Evolutionary conservation across 2,888 invertebrate genomes (phyloP), one percentile per base, ranked within the genome.

Genomic region (Seira musarum): DNA sequence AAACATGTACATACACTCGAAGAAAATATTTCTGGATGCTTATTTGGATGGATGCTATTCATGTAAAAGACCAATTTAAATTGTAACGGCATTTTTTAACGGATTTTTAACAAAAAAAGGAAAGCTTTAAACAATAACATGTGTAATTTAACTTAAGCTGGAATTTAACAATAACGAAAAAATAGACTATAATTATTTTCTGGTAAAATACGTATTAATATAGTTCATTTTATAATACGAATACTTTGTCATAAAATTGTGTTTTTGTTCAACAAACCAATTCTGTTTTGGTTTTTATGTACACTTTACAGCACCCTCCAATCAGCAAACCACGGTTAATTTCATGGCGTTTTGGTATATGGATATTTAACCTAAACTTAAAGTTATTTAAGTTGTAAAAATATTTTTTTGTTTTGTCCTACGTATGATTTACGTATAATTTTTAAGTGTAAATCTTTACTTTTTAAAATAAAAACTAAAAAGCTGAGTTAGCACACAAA

Each of bases 221-320:
- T 5, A 5, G 30, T 30, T 5, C 3, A 5, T 49, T 49, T 49
- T 61, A 63, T 46, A 35, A 65, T 69, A 24, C 53, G 69, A 22
- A 69, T 69, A 69, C 13, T 24, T 49, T 65, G 19, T 73, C 25
- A 57, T 65, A 60, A n/a, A 46, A 65, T 40, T 30, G 10, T 60
- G 17, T 35, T 19, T 70, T 35, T 68, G 25, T 40, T 67, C 17
- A 60, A 25, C 15, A 64, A 64, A 60, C 60, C 60, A 60, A 19
- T 60, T 60, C 13, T 5, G 2, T 21, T 1, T 64, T 64, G 24
- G 30, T 64, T 30, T 35, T 40, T 80, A 80, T 80, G 74, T 80
- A 80, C 80, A 84, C 84, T 83, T 82, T 86, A 86, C 86, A 87
- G 87, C 87, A 87, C 87, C 87, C 87, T 87, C 87, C 86, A 87